These are phyloP conservation scores for Serilophus lunatus DNA, from an alignment of 2,113 vertebrate species.

Conservation along the genomic window DNA sequence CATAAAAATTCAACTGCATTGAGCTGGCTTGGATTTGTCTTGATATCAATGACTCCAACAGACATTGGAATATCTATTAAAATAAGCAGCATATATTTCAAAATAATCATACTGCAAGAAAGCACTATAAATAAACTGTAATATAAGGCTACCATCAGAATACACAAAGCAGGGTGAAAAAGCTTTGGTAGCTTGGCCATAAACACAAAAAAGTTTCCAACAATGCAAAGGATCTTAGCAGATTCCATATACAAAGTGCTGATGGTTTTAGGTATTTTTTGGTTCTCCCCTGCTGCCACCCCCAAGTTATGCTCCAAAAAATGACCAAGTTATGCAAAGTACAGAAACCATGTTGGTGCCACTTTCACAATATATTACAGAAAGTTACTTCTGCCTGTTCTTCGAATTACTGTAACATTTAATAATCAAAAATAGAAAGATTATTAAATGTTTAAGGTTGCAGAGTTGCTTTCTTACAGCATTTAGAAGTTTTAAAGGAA, in stretches of 20 bases:
- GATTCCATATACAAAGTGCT: neutral
- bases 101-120: neutral
- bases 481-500: neutral
- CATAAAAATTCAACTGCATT: conserved; percentile 85
- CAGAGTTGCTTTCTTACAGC: neutral
- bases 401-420: neutral
- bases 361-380: neutral
- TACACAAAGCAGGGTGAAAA: neutral
- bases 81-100: neutral
- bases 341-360: neutral
- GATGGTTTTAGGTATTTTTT: neutral
- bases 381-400: neutral
- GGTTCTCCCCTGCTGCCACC: neutral
- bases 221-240: neutral
- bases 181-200: neutral
- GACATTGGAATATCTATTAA: conserved; percentile 84
- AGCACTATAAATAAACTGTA: neutral
- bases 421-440: neutral
- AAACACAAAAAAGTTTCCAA: neutral
- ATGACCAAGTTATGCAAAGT: rapidly evolving
- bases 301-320: neutral
- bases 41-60: conserved; percentile 83
- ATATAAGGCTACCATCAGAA: neutral
- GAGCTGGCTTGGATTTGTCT: conserved; percentile 81
- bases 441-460: neutral